Evolutionary conservation across 2,888 invertebrate species (phyloP).

Genomic region (Pachycephus smyrnensis): DNA sequence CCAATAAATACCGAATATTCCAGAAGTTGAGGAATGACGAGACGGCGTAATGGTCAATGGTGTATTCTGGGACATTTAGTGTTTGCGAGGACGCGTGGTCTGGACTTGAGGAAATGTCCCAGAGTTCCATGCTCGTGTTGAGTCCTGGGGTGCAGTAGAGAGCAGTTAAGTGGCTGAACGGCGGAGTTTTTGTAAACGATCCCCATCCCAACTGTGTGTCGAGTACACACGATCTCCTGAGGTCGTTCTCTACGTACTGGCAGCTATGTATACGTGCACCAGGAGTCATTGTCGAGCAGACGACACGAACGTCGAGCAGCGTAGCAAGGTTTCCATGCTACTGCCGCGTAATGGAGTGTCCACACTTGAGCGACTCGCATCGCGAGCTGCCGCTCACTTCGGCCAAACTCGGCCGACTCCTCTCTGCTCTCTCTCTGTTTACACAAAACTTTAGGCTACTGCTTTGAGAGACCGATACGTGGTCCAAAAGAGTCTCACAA

Average conservation of each 20-base stretch:
- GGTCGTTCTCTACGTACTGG: not conserved
- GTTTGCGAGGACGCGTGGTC: not conserved
- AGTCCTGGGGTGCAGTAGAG: slow-evolving; percentile 6
- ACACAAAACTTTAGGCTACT: slow-evolving; percentile 43
- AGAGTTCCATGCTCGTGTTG: not conserved
- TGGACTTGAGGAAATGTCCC: not conserved
- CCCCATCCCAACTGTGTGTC: slow-evolving; percentile 32
- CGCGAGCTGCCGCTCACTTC: slow-evolving; percentile 8
- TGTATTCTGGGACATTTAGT: not conserved
- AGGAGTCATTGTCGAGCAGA: not conserved
- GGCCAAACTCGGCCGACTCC: not conserved
- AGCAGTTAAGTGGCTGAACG: slow-evolving; percentile 24
- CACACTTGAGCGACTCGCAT: slow-evolving; percentile 25
- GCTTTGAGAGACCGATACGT: slow-evolving; percentile 41
- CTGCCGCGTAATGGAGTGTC: slow-evolving; percentile 53
- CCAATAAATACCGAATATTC: not conserved
- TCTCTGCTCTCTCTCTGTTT: slow-evolving; percentile 24
- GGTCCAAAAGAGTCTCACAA: slow-evolving; percentile 37
- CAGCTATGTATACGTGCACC: slow-evolving; percentile 11
- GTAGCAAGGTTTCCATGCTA: slow-evolving; percentile 30
- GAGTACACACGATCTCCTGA: slow-evolving; percentile 29
- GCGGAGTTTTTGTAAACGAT: slow-evolving; percentile 50
- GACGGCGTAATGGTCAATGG: not conserved
- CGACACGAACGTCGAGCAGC: not conserved
- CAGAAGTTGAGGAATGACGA: not conserved